Evolutionary conservation across 92 coral and sea anemone species (phyloP), one percentile per base, ranked within the genome.

Genomic region (Parazoanthus swiftii): DNA sequence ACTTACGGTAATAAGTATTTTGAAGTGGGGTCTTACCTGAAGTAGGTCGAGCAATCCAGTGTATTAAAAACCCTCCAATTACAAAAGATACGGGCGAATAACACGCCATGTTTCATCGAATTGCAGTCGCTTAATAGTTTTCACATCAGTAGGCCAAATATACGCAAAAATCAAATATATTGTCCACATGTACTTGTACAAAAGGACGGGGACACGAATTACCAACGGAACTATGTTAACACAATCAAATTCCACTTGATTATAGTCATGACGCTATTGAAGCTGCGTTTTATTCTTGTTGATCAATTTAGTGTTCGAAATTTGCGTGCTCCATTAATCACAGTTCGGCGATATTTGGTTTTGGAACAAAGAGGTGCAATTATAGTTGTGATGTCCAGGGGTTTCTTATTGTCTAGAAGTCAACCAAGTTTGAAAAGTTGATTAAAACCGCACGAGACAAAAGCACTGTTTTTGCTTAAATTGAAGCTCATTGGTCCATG

Each of bases 371-470:
- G 66, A 50, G 4, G 38, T 1, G 29, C 70, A 80, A 80, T 80
- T 58, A 80, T 4, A 18, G 13, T 23, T 2, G 50, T 35, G 14
- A 15, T 36, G 72, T 13, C 16, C 1, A 56, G 14, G 26, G 6
- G 20, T 33, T 21, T 46, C 46, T 25, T 1, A 80, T 80, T 80
- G 85, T 80, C 33, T 38, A 11, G 51, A 80, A 80, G 85, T 80
- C 48, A 80, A 80, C 85, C 48, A 80, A 36, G 72, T 80, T 56
- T 56, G 85, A 80, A 80, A 56, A 80, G 26, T 58, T 80, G 21
- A 36, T 58, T 15, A 56, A 29, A 36, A 38, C 85, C 58, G 85
- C 85, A 80, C 72, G 85, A 58, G 72, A 1, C 85, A 73, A 54
- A 29, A 6, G 33, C 21, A 58, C 16, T 80, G 50, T 80, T 80